These are phyloP conservation scores for Calliopsis andreniformis DNA, from an alignment of 1,140 invertebrate species.

Conservation along the genomic window DNA sequence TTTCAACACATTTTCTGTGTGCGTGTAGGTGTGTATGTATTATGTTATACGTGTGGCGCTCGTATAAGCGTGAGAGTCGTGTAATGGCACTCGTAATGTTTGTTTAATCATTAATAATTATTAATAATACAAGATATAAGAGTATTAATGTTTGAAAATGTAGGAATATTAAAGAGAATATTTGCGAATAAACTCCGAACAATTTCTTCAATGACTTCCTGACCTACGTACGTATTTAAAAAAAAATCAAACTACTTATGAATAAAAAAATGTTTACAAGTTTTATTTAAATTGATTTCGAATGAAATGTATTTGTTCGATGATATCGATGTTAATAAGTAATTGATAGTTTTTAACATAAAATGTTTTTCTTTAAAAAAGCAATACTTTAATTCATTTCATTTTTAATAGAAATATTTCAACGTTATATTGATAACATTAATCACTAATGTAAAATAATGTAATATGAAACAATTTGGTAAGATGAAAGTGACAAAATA, in stretches of 20 bases:
- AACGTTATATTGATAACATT: neutral
- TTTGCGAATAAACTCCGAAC: conserved; percentile 44
- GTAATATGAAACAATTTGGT: conserved; percentile 8
- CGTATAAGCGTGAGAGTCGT: conserved; percentile 14
- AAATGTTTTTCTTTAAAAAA: conserved; percentile 7
- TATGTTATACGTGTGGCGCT: neutral
- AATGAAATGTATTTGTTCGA: too few species aligned
- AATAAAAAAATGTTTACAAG: neutral
- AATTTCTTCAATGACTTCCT: conserved; percentile 14
- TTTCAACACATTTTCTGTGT: conserved; percentile 8
- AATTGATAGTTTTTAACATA: neutral
- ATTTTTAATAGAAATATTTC: conserved; percentile 14
- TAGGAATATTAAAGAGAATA: conserved; percentile 53
- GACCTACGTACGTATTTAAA: neutral
- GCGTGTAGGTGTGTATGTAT: neutral
- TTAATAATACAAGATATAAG: conserved; percentile 50
- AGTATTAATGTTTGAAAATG: conserved; percentile 52
- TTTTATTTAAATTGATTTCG: neutral
- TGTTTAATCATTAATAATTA: conserved; percentile 48
- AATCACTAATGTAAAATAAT: conserved; percentile 13
- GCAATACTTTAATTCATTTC: neutral
- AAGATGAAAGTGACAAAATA: conserved; percentile 3
- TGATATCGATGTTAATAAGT: neutral
- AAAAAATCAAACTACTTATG: neutral
- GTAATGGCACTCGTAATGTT: conserved; percentile 48